Conservation (phyloP, 1,140 invertebrate genomes). For the Hormaphis cornu region DNA sequence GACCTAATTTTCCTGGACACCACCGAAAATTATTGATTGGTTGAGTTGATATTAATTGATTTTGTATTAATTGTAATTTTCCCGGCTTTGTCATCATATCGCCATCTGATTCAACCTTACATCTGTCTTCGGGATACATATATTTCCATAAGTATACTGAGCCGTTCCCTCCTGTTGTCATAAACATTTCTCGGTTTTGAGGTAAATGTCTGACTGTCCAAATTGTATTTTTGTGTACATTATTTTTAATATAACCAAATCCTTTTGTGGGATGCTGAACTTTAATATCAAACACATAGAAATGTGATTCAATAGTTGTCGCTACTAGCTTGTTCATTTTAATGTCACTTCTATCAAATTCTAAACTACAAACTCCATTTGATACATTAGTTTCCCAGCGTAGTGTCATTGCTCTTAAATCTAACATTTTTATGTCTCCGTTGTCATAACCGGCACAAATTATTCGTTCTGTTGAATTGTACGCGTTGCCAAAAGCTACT, state of each 20-base stretch:
- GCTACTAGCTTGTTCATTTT: constrained; percentile 90
- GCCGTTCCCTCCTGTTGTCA: constrained; percentile 80
- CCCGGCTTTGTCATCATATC: constrained; percentile 64
- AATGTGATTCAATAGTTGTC: constrained; percentile 86
- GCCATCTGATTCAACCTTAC: constrained; percentile 58
- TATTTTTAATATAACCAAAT: constrained; percentile 37
- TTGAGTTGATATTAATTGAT: constrained; percentile 71
- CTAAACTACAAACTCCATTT: constrained; percentile 81
- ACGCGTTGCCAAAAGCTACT: constrained; percentile 80
- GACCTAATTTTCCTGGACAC: constrained; percentile 79
- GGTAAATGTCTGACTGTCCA: constrained; percentile 82
- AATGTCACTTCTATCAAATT: constrained; percentile 92
- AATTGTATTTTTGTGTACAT: constrained; percentile 71
- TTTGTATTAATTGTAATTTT: constrained; percentile 64
- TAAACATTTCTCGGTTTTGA: constrained; percentile 89
- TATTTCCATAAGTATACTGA: constrained; percentile 88
- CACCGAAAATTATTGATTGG: constrained; percentile 84
- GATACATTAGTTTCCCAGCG: constrained; percentile 87
- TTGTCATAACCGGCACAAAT: constrained; percentile 91
- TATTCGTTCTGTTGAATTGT: constrained; percentile 71
- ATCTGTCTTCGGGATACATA: constrained; percentile 63
- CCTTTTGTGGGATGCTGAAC: constrained; percentile 9
- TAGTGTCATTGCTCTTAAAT: constrained; percentile 72
- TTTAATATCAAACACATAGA: constrained; percentile 74
- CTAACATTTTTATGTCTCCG: constrained; percentile 92